Evolutionary conservation across 2,113 vertebrate genomes (phyloP), one percentile per base, ranked within the genome.

Genomic region (Narcine bancroftii): DNA sequence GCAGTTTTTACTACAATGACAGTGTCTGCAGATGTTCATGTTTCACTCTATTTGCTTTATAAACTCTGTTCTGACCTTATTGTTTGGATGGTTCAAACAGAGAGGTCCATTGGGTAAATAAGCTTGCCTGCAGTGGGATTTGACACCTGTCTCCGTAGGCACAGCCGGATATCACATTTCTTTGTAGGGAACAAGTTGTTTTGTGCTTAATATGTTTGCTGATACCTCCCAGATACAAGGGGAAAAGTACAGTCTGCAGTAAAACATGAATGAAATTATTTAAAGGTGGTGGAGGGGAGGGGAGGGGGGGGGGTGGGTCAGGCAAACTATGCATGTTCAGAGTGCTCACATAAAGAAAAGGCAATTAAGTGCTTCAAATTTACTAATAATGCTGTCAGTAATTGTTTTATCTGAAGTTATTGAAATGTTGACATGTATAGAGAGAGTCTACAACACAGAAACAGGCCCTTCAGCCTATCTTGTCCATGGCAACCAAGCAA

Each of bases 101-200:
- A 93, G 39, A 79, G 0, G 83, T 95, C 93, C 93, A 93, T 95
- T 93, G 92, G 93, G 92, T 71, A 93, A 92, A 72, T 50, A 92
- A 77, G 93, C 7, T 36, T 33, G 47, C 39, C 79, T 92, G 45
- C 83, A 92, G 93, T 87, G 94, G 94, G 94, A 94, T 95, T 94
- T 94, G 93, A 94, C 94, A 95, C 95, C 94, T 95, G 94, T 95
- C 93, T 92, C 92, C 92, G 87, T 93, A 93, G 93, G 94, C 93
- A 95, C 93, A 94, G 66, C 93, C 94, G 93, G 94, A 94, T 83
- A 73, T 69, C 93, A 93, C 63, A 15, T 3, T 93, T 93, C 89
- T 93, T 87, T 92, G 66, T 79, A 92, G 92, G 83, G 94, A 94
- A 93, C 94, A 93, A 79, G 60, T 79, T 92, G 93, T 71, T 93